Conservation (phyloP, 1,140 invertebrate genomes). For the Triops cancriformis region DNA sequence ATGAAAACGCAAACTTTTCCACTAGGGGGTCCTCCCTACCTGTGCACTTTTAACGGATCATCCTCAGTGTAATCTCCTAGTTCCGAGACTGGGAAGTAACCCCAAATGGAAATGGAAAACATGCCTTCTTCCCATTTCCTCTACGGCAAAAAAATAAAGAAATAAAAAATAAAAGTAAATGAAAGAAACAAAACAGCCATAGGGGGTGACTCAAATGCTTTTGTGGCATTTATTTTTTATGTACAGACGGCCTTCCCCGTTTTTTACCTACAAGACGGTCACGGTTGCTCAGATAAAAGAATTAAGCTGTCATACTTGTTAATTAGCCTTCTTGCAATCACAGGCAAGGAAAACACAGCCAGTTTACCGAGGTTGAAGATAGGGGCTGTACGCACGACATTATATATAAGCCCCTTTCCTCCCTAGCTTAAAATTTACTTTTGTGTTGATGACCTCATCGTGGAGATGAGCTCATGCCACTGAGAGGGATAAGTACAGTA, state of each 20-base stretch:
- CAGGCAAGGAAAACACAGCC: not conserved
- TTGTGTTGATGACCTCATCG: not conserved
- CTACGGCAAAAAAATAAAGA: not conserved
- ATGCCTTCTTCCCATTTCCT: slow-evolving; percentile 1
- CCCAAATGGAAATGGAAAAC: not conserved
- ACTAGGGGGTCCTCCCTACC: not conserved
- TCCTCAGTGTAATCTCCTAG: not conserved
- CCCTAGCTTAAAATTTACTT: not conserved
- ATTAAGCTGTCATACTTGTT: not conserved
- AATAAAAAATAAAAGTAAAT: not conserved
- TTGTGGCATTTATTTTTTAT: not conserved
- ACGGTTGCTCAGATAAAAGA: no score
- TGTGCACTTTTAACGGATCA: not conserved
- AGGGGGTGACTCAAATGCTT: not conserved
- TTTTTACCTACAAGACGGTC: no score
- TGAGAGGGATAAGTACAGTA: not conserved
- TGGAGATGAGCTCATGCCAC: not conserved
- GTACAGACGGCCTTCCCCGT: not conserved
- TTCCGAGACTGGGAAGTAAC: not conserved
- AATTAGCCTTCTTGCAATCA: not conserved
- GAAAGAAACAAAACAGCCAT: not conserved
- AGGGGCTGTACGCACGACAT: not conserved
- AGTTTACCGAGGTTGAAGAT: not conserved
- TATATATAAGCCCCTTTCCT: not conserved
- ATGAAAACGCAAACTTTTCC: not conserved